Conservation (phyloP, 2,888 invertebrate species). For the Stenolophus ochropezus region DNA sequence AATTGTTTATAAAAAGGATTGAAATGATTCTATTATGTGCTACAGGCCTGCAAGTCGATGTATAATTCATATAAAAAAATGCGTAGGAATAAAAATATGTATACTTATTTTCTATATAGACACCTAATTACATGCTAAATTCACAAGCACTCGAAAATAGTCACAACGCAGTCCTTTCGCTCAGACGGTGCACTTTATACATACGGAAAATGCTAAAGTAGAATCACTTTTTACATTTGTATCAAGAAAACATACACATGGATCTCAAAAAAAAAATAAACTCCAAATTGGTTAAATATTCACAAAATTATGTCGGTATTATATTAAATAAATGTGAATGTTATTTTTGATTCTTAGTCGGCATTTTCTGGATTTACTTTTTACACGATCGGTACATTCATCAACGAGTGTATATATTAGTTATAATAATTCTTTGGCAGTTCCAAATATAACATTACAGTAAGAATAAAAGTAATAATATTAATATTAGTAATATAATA, state of each 20-base stretch:
- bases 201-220: constrained; percentile 35
- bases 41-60: constrained; percentile 60
- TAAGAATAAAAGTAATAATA: constrained; percentile 56
- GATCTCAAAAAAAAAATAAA: background rate
- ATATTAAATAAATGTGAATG: background rate
- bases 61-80: constrained; percentile 59
- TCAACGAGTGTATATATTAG: constrained; percentile 38
- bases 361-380: constrained; percentile 38
- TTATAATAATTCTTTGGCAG: constrained; percentile 59
- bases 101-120: constrained; percentile 57
- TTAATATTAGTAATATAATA: constrained; percentile 48
- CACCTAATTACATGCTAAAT: constrained; percentile 54
- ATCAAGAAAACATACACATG: background rate
- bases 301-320: background rate
- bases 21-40: constrained; percentile 51
- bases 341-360: constrained; percentile 29
- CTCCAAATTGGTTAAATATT: background rate
- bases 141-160: constrained; percentile 15
- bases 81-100: constrained; percentile 59
- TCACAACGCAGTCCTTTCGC: constrained; percentile 11
- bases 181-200: constrained; percentile 36
- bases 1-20: constrained; percentile 44
- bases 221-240: constrained; percentile 21
- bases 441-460: constrained; percentile 59
- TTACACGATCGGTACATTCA: constrained; percentile 37